phyloP scores from a whole-genome alignment of 1,140 invertebrate genomes.

The Centruroides sculpturatus region DNA sequence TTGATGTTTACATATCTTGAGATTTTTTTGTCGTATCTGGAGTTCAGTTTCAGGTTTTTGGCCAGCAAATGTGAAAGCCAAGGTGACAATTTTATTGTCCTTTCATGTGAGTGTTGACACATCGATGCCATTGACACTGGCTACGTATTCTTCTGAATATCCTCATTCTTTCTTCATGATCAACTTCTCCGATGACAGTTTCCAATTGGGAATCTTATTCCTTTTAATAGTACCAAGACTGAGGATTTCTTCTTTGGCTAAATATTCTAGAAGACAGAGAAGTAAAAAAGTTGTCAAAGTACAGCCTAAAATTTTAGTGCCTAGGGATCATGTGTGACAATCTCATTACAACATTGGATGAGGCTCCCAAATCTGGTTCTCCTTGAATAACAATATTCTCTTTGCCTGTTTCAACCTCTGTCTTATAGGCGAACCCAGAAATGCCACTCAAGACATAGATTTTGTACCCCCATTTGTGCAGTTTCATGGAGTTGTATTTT shows the following conservation, averaged over 20 bases:
- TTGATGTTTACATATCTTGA: neutral
- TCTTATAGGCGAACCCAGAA: too few species aligned
- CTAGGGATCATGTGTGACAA: too few species aligned
- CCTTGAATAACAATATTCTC: too few species aligned
- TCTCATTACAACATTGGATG: too few species aligned
- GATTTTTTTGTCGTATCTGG: neutral
- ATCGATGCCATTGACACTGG: neutral
- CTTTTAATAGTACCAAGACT: neutral
- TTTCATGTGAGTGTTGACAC: neutral
- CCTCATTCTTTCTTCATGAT: neutral
- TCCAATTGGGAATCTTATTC: neutral
- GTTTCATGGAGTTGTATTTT: too few species aligned
- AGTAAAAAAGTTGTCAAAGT: too few species aligned
- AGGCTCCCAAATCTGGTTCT: too few species aligned
- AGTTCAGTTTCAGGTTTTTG: neutral
- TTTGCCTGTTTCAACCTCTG: too few species aligned
- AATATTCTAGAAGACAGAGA: neutral
- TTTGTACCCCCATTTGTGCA: too few species aligned
- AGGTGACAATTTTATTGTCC: neutral
- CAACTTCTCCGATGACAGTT: neutral
- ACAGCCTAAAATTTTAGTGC: too few species aligned
- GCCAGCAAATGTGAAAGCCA: neutral
- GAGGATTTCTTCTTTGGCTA: neutral
- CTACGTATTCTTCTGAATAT: neutral
- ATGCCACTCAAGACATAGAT: too few species aligned